These are phyloP conservation scores for Lasioglossum albipes DNA, from an alignment of 1,140 invertebrate species.

Conservation along the genomic window DNA sequence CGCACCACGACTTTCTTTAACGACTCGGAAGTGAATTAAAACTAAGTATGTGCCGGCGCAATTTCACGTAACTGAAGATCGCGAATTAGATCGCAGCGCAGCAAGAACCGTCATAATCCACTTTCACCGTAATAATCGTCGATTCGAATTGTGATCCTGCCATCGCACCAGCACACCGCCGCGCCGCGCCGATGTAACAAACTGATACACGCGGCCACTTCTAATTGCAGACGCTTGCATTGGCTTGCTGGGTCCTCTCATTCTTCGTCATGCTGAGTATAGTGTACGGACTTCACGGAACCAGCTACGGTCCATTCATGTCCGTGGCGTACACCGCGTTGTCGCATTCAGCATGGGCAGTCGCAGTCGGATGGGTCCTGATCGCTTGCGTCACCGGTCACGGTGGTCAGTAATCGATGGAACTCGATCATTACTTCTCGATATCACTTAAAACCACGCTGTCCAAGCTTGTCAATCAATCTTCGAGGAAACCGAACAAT, in stretches of 20 bases:
- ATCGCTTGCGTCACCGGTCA: constrained; percentile 79
- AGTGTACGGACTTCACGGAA: constrained; percentile 75
- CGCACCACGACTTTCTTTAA: too few species aligned
- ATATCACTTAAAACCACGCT: too few species aligned
- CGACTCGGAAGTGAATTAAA: too few species aligned
- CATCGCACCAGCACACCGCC: neutral
- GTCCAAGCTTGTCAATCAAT: too few species aligned
- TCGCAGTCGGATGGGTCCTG: constrained; percentile 80
- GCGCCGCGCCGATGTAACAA: too few species aligned
- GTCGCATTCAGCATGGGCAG: constrained; percentile 79
- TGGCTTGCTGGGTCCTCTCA: constrained; percentile 68
- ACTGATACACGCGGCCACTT: neutral
- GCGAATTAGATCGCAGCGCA: neutral
- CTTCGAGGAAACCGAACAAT: too few species aligned
- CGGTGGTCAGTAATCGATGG: constrained; percentile 65
- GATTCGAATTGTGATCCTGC: neutral
- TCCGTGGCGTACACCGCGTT: constrained; percentile 80
- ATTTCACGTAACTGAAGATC: neutral
- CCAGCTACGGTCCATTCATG: constrained; percentile 66
- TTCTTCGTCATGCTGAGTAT: constrained; percentile 67
- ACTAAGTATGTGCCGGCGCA: too few species aligned
- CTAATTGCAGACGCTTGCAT: constrained; percentile 66
- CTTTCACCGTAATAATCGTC: neutral
- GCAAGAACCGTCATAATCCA: neutral
- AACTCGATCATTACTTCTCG: too few species aligned